A percentile compares a stretch with the other conserved stretches of the same genome.
Conservation (phyloP, 2,113 vertebrate genomes). For the Takifugu bimaculatus region DNA sequence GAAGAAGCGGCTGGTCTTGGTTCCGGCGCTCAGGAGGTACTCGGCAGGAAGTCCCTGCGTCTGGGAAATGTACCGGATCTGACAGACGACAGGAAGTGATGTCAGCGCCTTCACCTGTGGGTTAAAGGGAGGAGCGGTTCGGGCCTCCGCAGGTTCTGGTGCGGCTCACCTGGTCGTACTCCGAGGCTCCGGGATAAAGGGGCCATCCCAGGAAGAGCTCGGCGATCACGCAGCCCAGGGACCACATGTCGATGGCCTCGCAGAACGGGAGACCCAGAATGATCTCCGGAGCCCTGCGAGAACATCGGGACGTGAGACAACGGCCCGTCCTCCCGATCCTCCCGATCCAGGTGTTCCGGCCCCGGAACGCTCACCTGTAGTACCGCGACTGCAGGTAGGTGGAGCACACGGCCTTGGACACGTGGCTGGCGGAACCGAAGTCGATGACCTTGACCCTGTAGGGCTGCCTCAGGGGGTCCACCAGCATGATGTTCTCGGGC, state of each 20-base stretch:
- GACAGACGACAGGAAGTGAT: slow-evolving; percentile 22
- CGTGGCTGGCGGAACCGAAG: slow-evolving; percentile 95
- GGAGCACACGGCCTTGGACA: slow-evolving; percentile 96
- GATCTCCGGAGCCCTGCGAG: slow-evolving; percentile 91
- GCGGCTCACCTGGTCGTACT: slow-evolving; percentile 94
- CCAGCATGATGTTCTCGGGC: slow-evolving; percentile 98
- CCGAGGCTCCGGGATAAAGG: slow-evolving; percentile 94
- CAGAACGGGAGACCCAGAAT: slow-evolving; percentile 95
- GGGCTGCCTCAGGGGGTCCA: slow-evolving; percentile 91
- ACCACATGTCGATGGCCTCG: slow-evolving; percentile 99
- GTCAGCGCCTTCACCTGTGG: too few species aligned
- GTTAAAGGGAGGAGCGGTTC: too few species aligned
- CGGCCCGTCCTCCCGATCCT: not conserved
- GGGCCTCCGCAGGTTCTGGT: not conserved
- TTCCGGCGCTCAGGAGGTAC: slow-evolving; percentile 95
- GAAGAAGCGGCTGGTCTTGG: slow-evolving; percentile 97
- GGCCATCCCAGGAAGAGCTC: slow-evolving; percentile 98
- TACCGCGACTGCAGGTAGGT: slow-evolving; percentile 97
- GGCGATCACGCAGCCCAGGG: slow-evolving; percentile 94
- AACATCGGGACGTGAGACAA: not conserved
- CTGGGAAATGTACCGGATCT: slow-evolving; percentile 99
- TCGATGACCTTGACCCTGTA: slow-evolving; percentile 98
- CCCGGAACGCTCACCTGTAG: slow-evolving; percentile 82
- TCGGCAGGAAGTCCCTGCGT: slow-evolving; percentile 97
- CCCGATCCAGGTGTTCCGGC: not conserved